These are phyloP conservation scores for Dromococcyx pavoninus DNA, from an alignment of 2,797 vertebrate genomes.

Conservation along the genomic window DNA sequence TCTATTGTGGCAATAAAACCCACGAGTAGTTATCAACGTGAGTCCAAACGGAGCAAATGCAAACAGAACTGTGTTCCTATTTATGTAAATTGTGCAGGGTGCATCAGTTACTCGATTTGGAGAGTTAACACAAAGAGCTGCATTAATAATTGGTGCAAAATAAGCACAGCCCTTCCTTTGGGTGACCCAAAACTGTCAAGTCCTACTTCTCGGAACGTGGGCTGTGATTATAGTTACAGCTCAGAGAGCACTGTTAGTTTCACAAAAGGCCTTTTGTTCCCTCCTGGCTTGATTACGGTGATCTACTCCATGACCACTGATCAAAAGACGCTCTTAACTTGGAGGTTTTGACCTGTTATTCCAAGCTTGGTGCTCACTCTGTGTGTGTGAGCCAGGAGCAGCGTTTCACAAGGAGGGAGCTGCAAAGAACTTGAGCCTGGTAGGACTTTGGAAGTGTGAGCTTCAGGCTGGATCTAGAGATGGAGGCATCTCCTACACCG, in stretches of 20 bases:
- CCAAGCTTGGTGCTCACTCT: accelerated
- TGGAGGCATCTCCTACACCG: background rate
- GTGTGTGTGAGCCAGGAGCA: background rate
- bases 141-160: background rate
- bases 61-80: background rate
- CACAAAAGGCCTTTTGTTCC: background rate
- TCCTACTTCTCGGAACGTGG: background rate
- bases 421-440: background rate
- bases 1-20: background rate
- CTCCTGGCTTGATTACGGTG: background rate
- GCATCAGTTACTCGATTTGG: background rate
- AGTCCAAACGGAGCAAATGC: background rate
- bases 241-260: background rate
- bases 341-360: background rate
- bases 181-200: background rate
- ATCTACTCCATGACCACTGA: background rate
- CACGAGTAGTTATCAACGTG: background rate
- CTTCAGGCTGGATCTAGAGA: background rate
- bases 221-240: background rate
- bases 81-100: background rate
- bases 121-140: background rate
- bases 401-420: accelerated
- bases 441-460: background rate
- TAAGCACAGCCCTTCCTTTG: background rate
- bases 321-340: background rate